A percentile compares a stretch with the other conserved stretches of the same genome.
Evolutionary conservation across 2,113 vertebrate genomes (phyloP).

Genomic region (Rousettus leschenaultii): DNA sequence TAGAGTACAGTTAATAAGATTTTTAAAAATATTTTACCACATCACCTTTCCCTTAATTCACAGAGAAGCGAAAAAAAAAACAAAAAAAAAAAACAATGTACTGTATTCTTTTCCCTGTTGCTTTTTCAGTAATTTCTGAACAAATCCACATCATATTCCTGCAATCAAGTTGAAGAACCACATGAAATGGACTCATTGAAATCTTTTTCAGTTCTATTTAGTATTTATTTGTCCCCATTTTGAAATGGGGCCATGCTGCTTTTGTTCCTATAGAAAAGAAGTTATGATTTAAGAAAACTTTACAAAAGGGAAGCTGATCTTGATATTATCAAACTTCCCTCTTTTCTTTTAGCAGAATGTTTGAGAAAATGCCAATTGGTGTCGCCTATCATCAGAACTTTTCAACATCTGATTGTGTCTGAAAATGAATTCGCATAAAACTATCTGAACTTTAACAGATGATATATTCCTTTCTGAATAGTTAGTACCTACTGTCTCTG

Average conservation of each 20-base stretch:
- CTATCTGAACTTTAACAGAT: neutral
- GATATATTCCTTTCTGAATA: neutral
- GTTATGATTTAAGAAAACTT: conserved; percentile 79
- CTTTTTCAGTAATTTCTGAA: conserved; percentile 43
- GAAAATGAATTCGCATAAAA: conserved; percentile 69
- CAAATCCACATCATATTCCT: conserved; percentile 44
- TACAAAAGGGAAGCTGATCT: conserved; percentile 79
- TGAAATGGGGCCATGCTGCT: conserved; percentile 50
- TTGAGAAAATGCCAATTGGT: conserved; percentile 81
- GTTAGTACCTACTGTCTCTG: neutral
- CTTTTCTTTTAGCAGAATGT: conserved; percentile 82
- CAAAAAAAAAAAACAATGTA: neutral
- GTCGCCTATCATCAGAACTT: conserved; percentile 70
- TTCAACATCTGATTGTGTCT: conserved; percentile 69
- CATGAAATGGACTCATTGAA: conserved; percentile 49
- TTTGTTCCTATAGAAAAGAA: conserved; percentile 78
- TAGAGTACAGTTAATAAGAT: conserved; percentile 26
- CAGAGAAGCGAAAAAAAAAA: neutral
- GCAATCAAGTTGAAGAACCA: conserved; percentile 3
- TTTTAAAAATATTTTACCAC: conserved; percentile 41
- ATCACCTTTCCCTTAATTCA: conserved; percentile 61
- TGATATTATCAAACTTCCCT: conserved; percentile 83
- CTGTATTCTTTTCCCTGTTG: conserved; percentile 52
- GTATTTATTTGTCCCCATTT: conserved; percentile 50
- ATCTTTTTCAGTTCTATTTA: conserved; percentile 34